A percentile compares a stretch with the other conserved stretches of the same genome.
Evolutionary conservation across 2,797 vertebrate species (phyloP).

Genomic region (Octomys mimax): DNA sequence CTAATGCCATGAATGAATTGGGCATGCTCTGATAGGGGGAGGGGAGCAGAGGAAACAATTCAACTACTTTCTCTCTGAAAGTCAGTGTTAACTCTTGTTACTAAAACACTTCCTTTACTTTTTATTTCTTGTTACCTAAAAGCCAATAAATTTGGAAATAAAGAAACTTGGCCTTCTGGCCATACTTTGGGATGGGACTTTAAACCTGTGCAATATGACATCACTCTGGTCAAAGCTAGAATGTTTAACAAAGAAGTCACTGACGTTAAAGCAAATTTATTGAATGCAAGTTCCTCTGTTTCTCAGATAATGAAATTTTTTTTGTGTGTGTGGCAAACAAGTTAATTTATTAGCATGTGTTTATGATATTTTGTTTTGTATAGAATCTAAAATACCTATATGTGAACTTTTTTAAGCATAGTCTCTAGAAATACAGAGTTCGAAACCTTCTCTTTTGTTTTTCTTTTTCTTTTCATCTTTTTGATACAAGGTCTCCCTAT

Average conservation of each 20-base stretch:
- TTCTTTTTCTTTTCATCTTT: background rate
- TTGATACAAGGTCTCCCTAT: too few species aligned
- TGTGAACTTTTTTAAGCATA: background rate
- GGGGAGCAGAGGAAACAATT: background rate
- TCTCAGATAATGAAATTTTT: slow-evolving; percentile 39
- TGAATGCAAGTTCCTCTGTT: slow-evolving; percentile 3
- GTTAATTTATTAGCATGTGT: slow-evolving; percentile 5
- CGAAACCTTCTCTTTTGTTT: background rate
- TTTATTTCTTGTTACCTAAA: background rate
- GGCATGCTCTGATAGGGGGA: background rate
- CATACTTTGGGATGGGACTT: background rate
- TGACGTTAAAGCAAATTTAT: slow-evolving; percentile 25
- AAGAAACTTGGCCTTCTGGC: background rate
- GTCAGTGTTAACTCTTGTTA: background rate
- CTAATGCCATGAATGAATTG: background rate
- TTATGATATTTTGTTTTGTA: slow-evolving; percentile 50
- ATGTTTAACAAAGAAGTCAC: slow-evolving; percentile 12
- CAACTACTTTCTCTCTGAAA: background rate
- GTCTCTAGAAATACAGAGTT: slow-evolving; percentile 45
- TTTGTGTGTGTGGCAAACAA: slow-evolving; percentile 9
- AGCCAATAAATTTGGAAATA: background rate
- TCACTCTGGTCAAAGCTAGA: background rate
- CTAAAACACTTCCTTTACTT: background rate
- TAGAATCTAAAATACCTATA: slow-evolving; percentile 31
- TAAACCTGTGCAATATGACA: slow-evolving; percentile 3